A percentile compares a stretch with the other conserved stretches of the same genome.
phyloP scores from a whole-genome alignment of 2,888 invertebrate species.

The Limenitis camilla region DNA sequence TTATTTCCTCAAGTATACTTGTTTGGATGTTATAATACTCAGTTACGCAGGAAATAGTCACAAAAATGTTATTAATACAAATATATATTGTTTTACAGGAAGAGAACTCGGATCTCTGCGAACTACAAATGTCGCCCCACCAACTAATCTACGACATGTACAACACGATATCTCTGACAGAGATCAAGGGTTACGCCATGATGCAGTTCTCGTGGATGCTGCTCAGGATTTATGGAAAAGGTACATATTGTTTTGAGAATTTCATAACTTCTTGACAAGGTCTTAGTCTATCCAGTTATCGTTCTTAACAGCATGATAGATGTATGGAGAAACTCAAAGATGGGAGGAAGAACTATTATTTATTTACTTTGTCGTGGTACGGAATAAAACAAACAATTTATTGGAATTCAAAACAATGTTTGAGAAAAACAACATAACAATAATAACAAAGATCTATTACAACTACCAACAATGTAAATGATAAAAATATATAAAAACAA shows the following conservation, averaged over 20 bases:
- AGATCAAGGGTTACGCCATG: conserved; percentile 91
- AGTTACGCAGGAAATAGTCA: too few relatives aligned
- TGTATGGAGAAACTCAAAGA: neutral
- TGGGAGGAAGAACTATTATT: neutral
- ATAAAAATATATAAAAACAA: neutral
- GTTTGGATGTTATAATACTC: too few relatives aligned
- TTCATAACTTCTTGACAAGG: too few relatives aligned
- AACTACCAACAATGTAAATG: too few relatives aligned
- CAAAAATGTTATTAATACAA: neutral
- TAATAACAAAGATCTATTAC: too few relatives aligned
- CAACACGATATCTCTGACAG: conserved; percentile 84
- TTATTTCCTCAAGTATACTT: too few relatives aligned
- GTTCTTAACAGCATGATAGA: too few relatives aligned
- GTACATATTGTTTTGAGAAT: conserved; percentile 57
- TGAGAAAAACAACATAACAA: too few relatives aligned
- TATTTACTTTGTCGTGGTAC: too few relatives aligned
- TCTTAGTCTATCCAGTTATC: too few relatives aligned
- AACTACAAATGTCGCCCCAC: conserved; percentile 84
- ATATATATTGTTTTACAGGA: conserved; percentile 66
- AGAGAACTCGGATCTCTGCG: conserved; percentile 79
- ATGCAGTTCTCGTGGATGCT: conserved; percentile 93
- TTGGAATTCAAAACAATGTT: too few relatives aligned
- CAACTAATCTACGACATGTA: conserved; percentile 88
- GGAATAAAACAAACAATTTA: too few relatives aligned
- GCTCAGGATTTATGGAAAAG: conserved; percentile 83